Conservation (phyloP, 2,113 vertebrate species). For the Phyllostomus discolor region DNA sequence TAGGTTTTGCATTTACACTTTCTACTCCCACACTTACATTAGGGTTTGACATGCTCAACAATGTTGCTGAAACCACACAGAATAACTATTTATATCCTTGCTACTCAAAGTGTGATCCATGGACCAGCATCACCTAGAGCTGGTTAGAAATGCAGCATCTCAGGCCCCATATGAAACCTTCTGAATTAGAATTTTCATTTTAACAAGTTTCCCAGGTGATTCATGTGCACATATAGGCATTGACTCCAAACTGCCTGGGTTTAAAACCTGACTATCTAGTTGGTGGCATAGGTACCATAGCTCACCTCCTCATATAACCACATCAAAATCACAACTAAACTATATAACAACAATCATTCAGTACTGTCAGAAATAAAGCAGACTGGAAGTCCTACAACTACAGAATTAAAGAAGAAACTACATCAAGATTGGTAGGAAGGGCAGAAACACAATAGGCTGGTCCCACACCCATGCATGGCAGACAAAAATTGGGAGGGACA, state of each 20-base stretch:
- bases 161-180: background rate
- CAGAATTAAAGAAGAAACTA: too few relatives aligned
- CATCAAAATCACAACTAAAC: too few relatives aligned
- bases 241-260: background rate
- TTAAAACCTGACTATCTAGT: background rate
- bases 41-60: background rate
- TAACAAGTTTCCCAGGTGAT: background rate
- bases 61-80: background rate
- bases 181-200: background rate
- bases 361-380: too few relatives aligned
- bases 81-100: background rate
- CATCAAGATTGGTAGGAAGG: too few relatives aligned
- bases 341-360: too few relatives aligned
- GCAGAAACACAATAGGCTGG: too few relatives aligned
- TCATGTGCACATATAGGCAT: background rate
- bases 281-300: too few relatives aligned
- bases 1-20: background rate
- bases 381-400: too few relatives aligned
- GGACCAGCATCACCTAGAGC: background rate
- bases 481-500: too few relatives aligned
- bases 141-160: background rate
- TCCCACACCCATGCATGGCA: too few relatives aligned
- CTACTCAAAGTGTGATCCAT: background rate
- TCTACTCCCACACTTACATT: background rate
- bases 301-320: too few relatives aligned